Evolutionary conservation across 2,797 vertebrate species (phyloP), one percentile per base, ranked within the genome.

Genomic region (Silurus lanzhouensis): DNA sequence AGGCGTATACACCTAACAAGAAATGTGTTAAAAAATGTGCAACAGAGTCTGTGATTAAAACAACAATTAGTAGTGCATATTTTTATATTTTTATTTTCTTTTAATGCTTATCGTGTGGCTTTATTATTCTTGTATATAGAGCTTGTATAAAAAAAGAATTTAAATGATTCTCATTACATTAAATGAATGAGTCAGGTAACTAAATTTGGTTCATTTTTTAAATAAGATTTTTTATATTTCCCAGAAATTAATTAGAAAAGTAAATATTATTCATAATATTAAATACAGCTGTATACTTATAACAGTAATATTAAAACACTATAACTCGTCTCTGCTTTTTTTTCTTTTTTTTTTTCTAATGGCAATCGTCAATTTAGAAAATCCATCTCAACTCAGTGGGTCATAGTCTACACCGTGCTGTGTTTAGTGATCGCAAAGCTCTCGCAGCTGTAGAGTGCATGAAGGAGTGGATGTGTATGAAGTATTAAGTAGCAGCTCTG

Each of bases 401-500:
- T 68, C 15, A 70, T 72, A 48, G 19, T 72, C 19, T 71, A 71
- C 44, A 22, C 70, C 5, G 0, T 71, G 70, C 70, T 71, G 9
- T 71, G 20, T n/a, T 48, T 22, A 72, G 12, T 72, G 22, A n/a
- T n/a, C n/a, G 10, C 44, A 48, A 52, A 48, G 44, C 70, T 72
- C 12, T 72, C 20, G 12, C 44, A 72, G 70, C 44, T 46, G 70
- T 72, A 48, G 70, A 72, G 70, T 48, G 9, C 6, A 72, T 48
- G 70, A 72, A 72, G 70, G 22, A 48, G 20, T 46, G 70, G 70
- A 72, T 72, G 10, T 22, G 38, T 70, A 70, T 70, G 67, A 72
- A n/a, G 70, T 46, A 48, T 13, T 72, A 72, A n/a, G 44, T 72
- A 72, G 19, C 10, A 72, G 44, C 70, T 2, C 70, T 48, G 20